Evolutionary conservation across 1,140 invertebrate genomes (phyloP).

Genomic region (Apis florea): DNA sequence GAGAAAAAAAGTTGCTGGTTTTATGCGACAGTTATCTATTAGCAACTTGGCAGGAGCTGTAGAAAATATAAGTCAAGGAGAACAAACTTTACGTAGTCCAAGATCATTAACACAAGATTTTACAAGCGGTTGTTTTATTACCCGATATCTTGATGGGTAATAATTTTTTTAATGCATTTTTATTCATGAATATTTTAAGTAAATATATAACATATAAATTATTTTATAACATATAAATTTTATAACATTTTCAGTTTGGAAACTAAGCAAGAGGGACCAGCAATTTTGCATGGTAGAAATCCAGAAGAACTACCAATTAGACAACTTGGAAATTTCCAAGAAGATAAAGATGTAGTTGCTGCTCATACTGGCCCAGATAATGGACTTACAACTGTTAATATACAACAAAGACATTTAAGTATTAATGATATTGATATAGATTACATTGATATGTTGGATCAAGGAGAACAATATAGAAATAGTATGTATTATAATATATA

Average conservation of each 20-base stretch:
- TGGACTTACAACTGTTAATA: conserved; percentile 87
- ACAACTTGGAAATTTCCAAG: conserved; percentile 80
- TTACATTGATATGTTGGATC: conserved; percentile 87
- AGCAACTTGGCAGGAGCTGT: conserved; percentile 82
- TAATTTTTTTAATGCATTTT: neutral
- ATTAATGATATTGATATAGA: conserved; percentile 86
- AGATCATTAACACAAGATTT: conserved; percentile 76
- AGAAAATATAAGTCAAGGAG: conserved; percentile 78
- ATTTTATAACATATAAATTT: neutral
- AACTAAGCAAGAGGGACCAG: conserved; percentile 80
- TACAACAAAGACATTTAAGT: conserved; percentile 84
- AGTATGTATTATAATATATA: conserved; percentile 77
- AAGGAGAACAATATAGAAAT: conserved; percentile 79
- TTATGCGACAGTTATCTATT: conserved; percentile 87
- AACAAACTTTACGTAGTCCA: conserved; percentile 67
- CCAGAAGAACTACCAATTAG: conserved; percentile 84
- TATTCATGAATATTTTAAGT: conserved; percentile 29
- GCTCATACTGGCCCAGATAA: conserved; percentile 89
- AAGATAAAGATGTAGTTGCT: conserved; percentile 82
- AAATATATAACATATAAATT: conserved; percentile 8
- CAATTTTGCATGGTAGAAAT: conserved; percentile 84
- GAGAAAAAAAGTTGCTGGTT: conserved; percentile 87
- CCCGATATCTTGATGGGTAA: conserved; percentile 88
- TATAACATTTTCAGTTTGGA: conserved; percentile 68
- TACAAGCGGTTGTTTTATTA: conserved; percentile 85